These are phyloP conservation scores for Epirrhoe alternata DNA, from an alignment of 2,888 invertebrate species.

Conservation along the genomic window DNA sequence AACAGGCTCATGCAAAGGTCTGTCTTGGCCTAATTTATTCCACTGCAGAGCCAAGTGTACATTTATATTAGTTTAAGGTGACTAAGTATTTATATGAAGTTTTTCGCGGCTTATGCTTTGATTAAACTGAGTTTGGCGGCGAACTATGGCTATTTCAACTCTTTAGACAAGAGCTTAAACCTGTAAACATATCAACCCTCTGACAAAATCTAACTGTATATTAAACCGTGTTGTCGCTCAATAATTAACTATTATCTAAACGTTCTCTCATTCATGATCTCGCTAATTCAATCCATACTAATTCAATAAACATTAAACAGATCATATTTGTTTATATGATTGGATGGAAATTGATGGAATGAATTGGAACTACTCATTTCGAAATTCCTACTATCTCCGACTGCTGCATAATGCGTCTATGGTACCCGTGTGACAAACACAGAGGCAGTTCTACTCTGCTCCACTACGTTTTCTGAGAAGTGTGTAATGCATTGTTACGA, in stretches of 20 bases:
- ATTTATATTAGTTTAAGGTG: constrained; percentile 20
- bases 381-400: too few relatives aligned
- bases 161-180: too few relatives aligned
- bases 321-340: too few relatives aligned
- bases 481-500: constrained; percentile 38
- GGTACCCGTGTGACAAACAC: background rate
- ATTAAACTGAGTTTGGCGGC: background rate
- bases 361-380: too few relatives aligned
- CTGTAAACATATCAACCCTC: too few relatives aligned
- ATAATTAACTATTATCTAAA: too few relatives aligned
- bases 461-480: constrained; percentile 23
- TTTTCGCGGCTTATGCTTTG: background rate
- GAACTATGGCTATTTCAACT: background rate
- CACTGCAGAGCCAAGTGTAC: constrained; percentile 28
- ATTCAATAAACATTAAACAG: too few relatives aligned
- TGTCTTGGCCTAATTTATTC: constrained; percentile 23
- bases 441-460: background rate
- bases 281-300: too few relatives aligned
- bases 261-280: too few relatives aligned
- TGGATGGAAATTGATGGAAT: too few relatives aligned
- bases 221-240: too few relatives aligned
- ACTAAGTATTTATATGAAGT: background rate
- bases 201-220: too few relatives aligned
- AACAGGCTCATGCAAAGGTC: constrained; percentile 11
- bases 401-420: background rate